Evolutionary conservation across 1,140 invertebrate genomes (phyloP).

Genomic region (Drosophila trapezifrons): DNA sequence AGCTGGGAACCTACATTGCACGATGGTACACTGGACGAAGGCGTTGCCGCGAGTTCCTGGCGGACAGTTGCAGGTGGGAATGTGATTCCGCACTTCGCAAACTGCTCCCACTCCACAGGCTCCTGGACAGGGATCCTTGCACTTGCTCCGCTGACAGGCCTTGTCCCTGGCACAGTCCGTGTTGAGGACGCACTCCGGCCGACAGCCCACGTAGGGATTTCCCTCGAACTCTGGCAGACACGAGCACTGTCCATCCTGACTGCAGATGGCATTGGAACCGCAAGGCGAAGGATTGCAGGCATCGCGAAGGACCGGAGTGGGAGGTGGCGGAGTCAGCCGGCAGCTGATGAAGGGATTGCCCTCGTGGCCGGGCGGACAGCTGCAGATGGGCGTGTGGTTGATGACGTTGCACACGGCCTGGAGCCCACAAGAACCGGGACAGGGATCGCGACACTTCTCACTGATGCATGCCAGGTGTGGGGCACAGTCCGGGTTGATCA

Average conservation of each 20-base stretch:
- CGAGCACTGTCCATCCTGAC: slow-evolving; percentile 84
- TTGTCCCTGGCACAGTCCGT: slow-evolving; percentile 89
- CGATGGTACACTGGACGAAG: slow-evolving; percentile 85
- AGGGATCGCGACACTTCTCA: slow-evolving; percentile 91
- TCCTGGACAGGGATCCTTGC: slow-evolving; percentile 90
- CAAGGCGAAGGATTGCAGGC: slow-evolving; percentile 89
- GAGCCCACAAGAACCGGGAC: slow-evolving; percentile 91
- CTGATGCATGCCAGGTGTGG: slow-evolving; percentile 88
- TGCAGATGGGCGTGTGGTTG: slow-evolving; percentile 93
- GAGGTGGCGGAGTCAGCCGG: slow-evolving; percentile 73
- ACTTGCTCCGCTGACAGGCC: slow-evolving; percentile 89
- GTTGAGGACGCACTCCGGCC: slow-evolving; percentile 93
- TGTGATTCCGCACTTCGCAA: slow-evolving; percentile 89
- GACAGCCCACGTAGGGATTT: slow-evolving; percentile 88
- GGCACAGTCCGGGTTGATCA: slow-evolving; percentile 90
- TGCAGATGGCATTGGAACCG: slow-evolving; percentile 88
- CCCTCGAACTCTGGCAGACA: slow-evolving; percentile 90
- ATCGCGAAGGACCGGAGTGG: slow-evolving; percentile 73
- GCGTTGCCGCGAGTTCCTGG: slow-evolving; percentile 90
- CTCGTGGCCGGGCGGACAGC: slow-evolving; percentile 89
- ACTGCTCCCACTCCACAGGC: slow-evolving; percentile 89
- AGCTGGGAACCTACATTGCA: slow-evolving; percentile 85
- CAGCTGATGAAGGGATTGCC: slow-evolving; percentile 92
- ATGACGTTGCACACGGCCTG: slow-evolving; percentile 93
- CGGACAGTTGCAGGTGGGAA: slow-evolving; percentile 89